Base-by-base conservation (phyloP, 53 echinoderm and acorn worm species). In the Paracentrotus lividus region DNA sequence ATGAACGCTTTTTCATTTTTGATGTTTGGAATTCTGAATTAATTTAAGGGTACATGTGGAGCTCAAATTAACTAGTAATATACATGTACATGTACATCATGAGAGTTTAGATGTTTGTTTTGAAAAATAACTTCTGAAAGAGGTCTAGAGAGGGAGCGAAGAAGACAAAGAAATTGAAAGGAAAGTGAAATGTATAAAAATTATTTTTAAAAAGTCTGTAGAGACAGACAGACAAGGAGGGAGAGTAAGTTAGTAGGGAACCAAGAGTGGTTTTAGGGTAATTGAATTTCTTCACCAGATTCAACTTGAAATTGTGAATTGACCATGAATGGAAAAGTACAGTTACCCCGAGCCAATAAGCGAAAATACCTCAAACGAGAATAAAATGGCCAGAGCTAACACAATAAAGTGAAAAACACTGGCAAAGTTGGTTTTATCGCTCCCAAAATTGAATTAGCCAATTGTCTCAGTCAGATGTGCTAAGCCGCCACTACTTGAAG, bases 371-470 rank as follows among this genome's bases (percentile, higher is more conserved):
- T 85, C 49, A 85, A n/a, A 52, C 85, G 14, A 51, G 47, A 85
- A 29, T 51, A 85, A 53, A 88, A 88, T 88, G 56, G 58, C 54
- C 59, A 56, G 38, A 88, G 88, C 88, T 54, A 57, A 55, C 56
- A 88, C 38, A 58, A 88, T 53, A 57, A 56, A 88, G 56, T 9
- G 49, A 23, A 57, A 52, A 55, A 38, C 56, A 53, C 90, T 42
- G 58, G 38, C 42, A 54, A 53, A 55, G 38, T 56, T 53, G 88
- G 88, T 88, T 56, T 40, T 88, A 61, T 66, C 90, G 59, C 9
- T 88, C 57, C n/a, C 58, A 88, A 90, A 90, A 90, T 90, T 90
- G 54, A 91, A 75, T 91, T 42, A 91, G 33, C 55, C 91, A 76
- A 91, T 91, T 91, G 91, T 75, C 76, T 76, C 91, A 52, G 49